Evolutionary conservation across 2,113 vertebrate genomes (phyloP).

Genomic region (Laticauda colubrina): DNA sequence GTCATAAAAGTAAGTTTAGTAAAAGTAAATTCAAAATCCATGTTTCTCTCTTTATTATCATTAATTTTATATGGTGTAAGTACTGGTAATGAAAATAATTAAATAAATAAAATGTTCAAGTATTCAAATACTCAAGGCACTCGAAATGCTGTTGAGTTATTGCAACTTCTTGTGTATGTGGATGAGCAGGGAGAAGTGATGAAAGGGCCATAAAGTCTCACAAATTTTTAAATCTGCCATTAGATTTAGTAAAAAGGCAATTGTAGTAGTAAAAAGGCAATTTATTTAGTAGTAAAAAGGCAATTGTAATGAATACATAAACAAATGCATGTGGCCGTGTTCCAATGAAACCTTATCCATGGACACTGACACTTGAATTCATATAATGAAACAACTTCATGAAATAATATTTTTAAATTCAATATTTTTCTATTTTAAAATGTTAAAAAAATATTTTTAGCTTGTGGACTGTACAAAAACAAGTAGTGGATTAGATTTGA

Average conservation of each 20-base stretch:
- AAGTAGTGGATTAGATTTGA: background rate
- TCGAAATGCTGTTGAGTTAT: background rate
- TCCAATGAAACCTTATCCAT: background rate
- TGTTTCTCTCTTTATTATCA: background rate
- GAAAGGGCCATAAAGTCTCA: background rate
- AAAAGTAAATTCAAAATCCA: background rate
- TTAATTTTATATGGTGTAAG: background rate
- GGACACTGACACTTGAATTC: background rate
- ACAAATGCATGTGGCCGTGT: background rate
- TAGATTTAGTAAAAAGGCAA: background rate
- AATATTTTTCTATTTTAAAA: background rate
- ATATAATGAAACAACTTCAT: background rate
- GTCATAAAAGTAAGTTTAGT: background rate
- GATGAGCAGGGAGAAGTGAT: background rate
- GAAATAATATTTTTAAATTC: background rate
- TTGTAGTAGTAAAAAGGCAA: background rate
- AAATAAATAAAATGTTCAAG: background rate
- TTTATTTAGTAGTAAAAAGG: background rate
- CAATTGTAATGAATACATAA: background rate
- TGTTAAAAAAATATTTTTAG: background rate
- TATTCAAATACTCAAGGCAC: background rate
- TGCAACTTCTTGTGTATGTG: background rate
- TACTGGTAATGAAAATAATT: background rate
- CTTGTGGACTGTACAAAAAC: background rate
- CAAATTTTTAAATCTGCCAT: background rate